A percentile compares a stretch with the other conserved stretches of the same genome.
Evolutionary conservation across 2,888 invertebrate species (phyloP).

Genomic region (Marasmarcha lunaedactyla): DNA sequence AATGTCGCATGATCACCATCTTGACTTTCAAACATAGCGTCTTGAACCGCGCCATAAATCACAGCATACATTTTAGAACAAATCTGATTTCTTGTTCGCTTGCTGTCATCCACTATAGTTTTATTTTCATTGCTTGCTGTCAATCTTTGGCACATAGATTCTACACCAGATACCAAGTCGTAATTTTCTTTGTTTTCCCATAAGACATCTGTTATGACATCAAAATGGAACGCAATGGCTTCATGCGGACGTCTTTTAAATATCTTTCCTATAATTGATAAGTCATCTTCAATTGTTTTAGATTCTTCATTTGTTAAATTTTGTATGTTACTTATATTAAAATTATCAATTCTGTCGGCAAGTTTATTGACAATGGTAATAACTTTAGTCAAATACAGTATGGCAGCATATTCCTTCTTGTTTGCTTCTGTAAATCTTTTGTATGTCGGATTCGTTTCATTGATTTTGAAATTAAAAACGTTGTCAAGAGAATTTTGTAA

Average conservation of each 20-base stretch:
- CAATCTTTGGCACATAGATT: conserved; percentile 30
- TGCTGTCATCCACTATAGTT: conserved; percentile 33
- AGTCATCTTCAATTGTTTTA: conserved; percentile 26
- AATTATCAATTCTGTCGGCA: conserved; percentile 22
- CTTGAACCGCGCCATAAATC: conserved; percentile 30
- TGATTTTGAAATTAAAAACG: conserved; percentile 34
- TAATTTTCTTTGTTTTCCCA: conserved; percentile 30
- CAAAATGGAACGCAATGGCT: conserved; percentile 40
- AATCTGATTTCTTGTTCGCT: conserved; percentile 33
- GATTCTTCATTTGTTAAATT: conserved; percentile 20
- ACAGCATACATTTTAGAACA: conserved; percentile 38
- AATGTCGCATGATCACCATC: conserved; percentile 28
- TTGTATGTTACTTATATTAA: conserved; percentile 21
- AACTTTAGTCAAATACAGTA: conserved; percentile 41
- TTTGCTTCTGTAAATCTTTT: conserved; percentile 34
- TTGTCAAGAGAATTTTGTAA: conserved; percentile 26
- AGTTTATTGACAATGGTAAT: conserved; percentile 40
- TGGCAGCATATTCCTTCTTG: conserved; percentile 34
- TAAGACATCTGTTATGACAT: conserved; percentile 40
- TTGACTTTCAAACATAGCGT: conserved; percentile 26
- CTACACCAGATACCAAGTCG: conserved; percentile 30
- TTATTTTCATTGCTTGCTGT: conserved; percentile 29
- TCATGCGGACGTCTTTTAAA: conserved; percentile 43
- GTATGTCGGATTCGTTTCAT: conserved; percentile 30
- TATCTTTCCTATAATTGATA: conserved; percentile 29